Evolutionary conservation across 1,140 invertebrate genomes (phyloP).

Genomic region (Oedothorax gibbosus): DNA sequence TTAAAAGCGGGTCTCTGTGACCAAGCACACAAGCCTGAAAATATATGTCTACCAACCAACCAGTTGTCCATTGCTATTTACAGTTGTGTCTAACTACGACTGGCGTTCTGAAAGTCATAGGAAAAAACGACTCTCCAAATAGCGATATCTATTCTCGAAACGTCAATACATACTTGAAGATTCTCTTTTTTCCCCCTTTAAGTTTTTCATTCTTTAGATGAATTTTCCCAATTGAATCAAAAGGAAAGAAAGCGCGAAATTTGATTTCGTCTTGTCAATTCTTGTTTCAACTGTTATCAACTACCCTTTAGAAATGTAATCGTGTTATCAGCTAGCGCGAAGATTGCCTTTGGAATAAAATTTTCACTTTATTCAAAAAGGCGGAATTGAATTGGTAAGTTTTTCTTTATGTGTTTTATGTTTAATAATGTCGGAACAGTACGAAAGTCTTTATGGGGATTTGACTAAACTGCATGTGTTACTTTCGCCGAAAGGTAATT

Average conservation of each 20-base stretch:
- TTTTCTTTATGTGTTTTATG: too few relatives aligned
- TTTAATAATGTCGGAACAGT: too few relatives aligned
- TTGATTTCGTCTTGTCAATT: constrained; percentile 24
- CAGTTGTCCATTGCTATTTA: background rate
- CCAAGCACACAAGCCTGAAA: too few relatives aligned
- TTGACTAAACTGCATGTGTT: too few relatives aligned
- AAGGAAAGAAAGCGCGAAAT: constrained; percentile 3
- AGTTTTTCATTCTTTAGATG: background rate
- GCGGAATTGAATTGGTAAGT: too few relatives aligned
- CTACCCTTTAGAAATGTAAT: constrained; percentile 5
- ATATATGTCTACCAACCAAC: too few relatives aligned
- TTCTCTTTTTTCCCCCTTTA: background rate
- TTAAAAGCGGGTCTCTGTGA: too few relatives aligned
- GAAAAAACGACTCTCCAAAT: background rate
- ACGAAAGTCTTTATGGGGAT: too few relatives aligned
- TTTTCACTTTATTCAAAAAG: background rate
- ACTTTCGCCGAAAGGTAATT: too few relatives aligned
- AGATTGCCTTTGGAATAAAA: constrained; percentile 15
- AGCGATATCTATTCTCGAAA: constrained; percentile 17
- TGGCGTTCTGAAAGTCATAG: background rate
- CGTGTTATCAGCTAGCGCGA: background rate
- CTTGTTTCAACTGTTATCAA: constrained; percentile 5
- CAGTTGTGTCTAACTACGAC: background rate
- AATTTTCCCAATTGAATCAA: constrained; percentile 9
- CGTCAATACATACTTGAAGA: constrained; percentile 12